Conservation (phyloP, 1,140 invertebrate genomes). For the Calliphora vicina region DNA sequence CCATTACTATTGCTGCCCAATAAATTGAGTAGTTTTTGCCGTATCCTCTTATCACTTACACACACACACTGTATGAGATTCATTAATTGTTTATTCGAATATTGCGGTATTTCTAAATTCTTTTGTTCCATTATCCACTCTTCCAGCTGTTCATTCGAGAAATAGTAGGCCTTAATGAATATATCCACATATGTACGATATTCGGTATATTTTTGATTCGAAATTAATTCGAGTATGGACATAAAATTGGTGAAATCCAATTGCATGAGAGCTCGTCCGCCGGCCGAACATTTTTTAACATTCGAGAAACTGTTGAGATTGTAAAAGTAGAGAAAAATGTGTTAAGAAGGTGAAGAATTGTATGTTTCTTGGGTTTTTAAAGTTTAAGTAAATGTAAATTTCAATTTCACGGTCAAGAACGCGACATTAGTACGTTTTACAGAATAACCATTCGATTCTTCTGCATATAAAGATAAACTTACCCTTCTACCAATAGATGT, state of each 20-base stretch:
- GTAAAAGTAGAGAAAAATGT: slow-evolving; percentile 43
- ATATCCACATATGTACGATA: slow-evolving; percentile 90
- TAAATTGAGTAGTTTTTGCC: slow-evolving; percentile 76
- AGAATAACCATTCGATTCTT: too few relatives aligned
- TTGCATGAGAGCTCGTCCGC: slow-evolving; percentile 96
- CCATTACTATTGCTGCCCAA: slow-evolving; percentile 69
- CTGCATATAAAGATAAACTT: slow-evolving; percentile 53
- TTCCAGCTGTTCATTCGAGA: slow-evolving; percentile 87
- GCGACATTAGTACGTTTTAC: too few relatives aligned
- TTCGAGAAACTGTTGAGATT: slow-evolving; percentile 86
- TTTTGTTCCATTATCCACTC: slow-evolving; percentile 87
- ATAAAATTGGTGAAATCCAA: slow-evolving; percentile 96
- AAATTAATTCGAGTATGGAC: slow-evolving; percentile 88
- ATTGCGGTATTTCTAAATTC: slow-evolving; percentile 69
- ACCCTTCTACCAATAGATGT: slow-evolving; percentile 92
- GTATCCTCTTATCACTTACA: slow-evolving; percentile 86
- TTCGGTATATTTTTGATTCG: slow-evolving; percentile 82
- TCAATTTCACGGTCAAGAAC: too few relatives aligned
- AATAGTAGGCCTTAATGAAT: slow-evolving; percentile 97
- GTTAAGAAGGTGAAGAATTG: too few relatives aligned
- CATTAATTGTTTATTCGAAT: slow-evolving; percentile 85
- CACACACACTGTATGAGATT: slow-evolving; percentile 86
- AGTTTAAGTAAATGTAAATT: too few relatives aligned
- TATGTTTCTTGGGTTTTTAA: too few relatives aligned
- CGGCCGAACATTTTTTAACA: slow-evolving; percentile 94